These are phyloP conservation scores for Lasius fuliginosus DNA, from an alignment of 2,888 invertebrate genomes.

Conservation along the genomic window DNA sequence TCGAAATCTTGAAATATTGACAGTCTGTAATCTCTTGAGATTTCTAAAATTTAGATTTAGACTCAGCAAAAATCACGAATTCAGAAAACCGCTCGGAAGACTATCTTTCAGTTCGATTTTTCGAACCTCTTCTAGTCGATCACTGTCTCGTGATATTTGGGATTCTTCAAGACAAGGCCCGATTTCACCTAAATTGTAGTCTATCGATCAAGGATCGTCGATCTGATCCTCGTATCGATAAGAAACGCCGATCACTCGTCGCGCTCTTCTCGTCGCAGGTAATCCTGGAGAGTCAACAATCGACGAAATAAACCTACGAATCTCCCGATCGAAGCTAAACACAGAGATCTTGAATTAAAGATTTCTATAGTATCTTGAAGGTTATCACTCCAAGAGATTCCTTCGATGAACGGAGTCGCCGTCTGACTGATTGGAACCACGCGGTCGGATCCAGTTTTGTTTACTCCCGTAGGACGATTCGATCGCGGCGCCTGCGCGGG, in stretches of 20 bases:
- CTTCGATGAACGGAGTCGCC: conserved; percentile 64
- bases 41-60: not conserved
- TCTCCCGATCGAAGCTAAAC: conserved; percentile 26
- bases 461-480: conserved; percentile 67
- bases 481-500: conserved; percentile 71
- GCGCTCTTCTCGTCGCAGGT: conserved; percentile 66
- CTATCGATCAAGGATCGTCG: not conserved
- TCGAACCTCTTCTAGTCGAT: not conserved
- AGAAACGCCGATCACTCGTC: conserved; percentile 44
- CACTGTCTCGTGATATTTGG: not conserved
- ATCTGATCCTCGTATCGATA: not conserved
- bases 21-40: not conserved
- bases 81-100: not conserved
- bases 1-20: not conserved
- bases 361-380: not conserved
- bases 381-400: conserved; percentile 34
- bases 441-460: conserved; percentile 82
- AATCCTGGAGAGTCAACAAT: conserved; percentile 65
- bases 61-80: not conserved
- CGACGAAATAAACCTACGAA: conserved; percentile 51
- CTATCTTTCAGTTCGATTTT: not conserved
- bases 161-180: not conserved
- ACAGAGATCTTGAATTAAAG: conserved; percentile 11
- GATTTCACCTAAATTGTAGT: not conserved
- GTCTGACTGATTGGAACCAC: conserved; percentile 82